These are phyloP conservation scores for Ctenochaetus hawaiiensis DNA, from an alignment of 2,797 vertebrate genomes.

Conservation along the genomic window DNA sequence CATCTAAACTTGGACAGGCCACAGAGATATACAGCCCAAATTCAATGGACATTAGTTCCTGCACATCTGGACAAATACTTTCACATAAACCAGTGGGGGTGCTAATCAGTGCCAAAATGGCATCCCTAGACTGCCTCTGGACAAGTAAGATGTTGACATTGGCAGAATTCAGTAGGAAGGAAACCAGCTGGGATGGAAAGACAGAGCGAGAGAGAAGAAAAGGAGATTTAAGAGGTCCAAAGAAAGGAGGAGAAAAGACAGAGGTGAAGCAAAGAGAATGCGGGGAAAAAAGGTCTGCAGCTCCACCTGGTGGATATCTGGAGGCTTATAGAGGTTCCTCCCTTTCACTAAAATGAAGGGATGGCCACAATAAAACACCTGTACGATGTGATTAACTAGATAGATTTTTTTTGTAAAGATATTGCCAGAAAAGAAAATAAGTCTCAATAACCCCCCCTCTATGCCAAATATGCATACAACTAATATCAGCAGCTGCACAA, in stretches of 20 bases:
- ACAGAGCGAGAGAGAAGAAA: slow-evolving; percentile 9
- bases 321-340: not conserved
- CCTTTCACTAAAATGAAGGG: not conserved
- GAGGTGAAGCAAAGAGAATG: not conserved
- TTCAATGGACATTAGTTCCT: slow-evolving; percentile 63
- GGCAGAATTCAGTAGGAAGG: slow-evolving; percentile 51
- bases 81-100: slow-evolving; percentile 44
- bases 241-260: slow-evolving; percentile 15
- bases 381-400: not conserved
- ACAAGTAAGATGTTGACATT: slow-evolving; percentile 68
- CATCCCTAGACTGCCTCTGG: slow-evolving; percentile 52
- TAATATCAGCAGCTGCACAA: not conserved
- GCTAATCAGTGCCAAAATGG: slow-evolving; percentile 62
- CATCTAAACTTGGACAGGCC: slow-evolving; percentile 57
- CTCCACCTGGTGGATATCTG: slow-evolving; percentile 69
- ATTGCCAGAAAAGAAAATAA: not conserved
- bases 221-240: slow-evolving; percentile 27
- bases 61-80: slow-evolving; percentile 80
- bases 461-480: not conserved
- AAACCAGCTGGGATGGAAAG: slow-evolving; percentile 46
- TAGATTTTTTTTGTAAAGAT: not conserved
- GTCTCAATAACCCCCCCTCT: not conserved
- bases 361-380: slow-evolving; percentile 4
- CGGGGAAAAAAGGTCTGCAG: slow-evolving; percentile 36
- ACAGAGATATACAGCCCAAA: slow-evolving; percentile 39